Conservation (phyloP, 2,888 invertebrate genomes). For the Epiblema foenella region DNA sequence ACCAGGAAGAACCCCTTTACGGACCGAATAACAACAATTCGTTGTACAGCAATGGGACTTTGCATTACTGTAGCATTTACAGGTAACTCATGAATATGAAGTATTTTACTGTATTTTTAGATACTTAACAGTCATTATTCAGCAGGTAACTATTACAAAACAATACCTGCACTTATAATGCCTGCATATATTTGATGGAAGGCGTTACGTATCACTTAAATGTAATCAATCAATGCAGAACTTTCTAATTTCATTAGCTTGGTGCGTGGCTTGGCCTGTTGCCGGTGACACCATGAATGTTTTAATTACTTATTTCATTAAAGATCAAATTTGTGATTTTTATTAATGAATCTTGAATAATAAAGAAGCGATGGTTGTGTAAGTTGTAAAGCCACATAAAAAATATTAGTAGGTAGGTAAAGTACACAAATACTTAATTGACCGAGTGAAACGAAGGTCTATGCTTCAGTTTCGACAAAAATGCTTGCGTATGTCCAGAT, state of each 20-base stretch:
- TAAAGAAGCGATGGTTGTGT: not conserved
- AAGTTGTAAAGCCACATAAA: not conserved
- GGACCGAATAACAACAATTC: slow-evolving; percentile 77
- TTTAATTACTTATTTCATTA: not conserved
- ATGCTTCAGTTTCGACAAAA: too few species aligned
- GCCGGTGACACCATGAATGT: slow-evolving; percentile 14
- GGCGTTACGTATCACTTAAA: slow-evolving; percentile 39
- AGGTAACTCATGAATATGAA: slow-evolving; percentile 60
- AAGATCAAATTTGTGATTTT: not conserved
- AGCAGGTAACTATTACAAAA: slow-evolving; percentile 34
- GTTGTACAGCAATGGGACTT: slow-evolving; percentile 84
- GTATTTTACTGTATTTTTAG: not conserved
- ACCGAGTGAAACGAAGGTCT: too few species aligned
- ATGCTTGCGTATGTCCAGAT: too few species aligned
- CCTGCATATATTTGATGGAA: slow-evolving; percentile 33
- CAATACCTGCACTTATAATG: slow-evolving; percentile 38
- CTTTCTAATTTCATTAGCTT: slow-evolving; percentile 42
- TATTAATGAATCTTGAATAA: not conserved
- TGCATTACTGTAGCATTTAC: slow-evolving; percentile 85
- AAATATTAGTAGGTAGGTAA: too few species aligned
- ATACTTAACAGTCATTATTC: slow-evolving; percentile 3
- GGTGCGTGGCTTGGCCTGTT: slow-evolving; percentile 18
- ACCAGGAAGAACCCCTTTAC: slow-evolving; percentile 69
- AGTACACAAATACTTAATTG: too few species aligned
- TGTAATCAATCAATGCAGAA: slow-evolving; percentile 39